These are phyloP conservation scores for Pangasius larnaudii DNA, from an alignment of 2,797 vertebrate genomes.

Conservation along the genomic window DNA sequence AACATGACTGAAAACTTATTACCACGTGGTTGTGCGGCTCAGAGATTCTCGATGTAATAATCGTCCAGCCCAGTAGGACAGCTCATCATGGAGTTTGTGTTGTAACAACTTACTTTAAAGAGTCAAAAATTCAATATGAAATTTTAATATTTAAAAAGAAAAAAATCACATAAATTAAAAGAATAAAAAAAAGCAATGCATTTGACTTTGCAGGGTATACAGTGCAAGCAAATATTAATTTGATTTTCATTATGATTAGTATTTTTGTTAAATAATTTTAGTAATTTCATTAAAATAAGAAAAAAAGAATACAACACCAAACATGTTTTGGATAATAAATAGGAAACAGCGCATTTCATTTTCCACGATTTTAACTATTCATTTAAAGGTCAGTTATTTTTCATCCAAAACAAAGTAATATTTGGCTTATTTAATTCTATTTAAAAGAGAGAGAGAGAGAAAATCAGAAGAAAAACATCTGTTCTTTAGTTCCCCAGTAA, in stretches of 20 bases:
- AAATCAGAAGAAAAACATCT: neutral
- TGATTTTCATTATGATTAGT: neutral
- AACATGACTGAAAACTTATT: neutral
- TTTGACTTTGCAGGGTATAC: neutral
- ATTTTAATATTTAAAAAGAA: neutral
- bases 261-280: neutral
- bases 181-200: neutral
- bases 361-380: neutral
- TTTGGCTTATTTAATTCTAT: neutral
- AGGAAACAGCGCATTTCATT: neutral
- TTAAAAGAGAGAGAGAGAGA: neutral
- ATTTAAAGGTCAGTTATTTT: neutral
- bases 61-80: neutral
- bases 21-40: neutral
- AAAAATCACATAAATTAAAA: neutral
- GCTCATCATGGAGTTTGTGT: neutral
- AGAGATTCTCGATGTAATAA: neutral
- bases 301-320: neutral
- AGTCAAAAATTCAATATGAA: neutral
- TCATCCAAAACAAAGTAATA: neutral
- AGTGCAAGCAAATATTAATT: neutral
- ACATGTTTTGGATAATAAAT: neutral
- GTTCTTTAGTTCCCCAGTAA: neutral
- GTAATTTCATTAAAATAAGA: neutral
- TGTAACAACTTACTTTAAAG: neutral